Evolutionary conservation across 2,888 invertebrate species (phyloP).

Genomic region (Bombylius major): DNA sequence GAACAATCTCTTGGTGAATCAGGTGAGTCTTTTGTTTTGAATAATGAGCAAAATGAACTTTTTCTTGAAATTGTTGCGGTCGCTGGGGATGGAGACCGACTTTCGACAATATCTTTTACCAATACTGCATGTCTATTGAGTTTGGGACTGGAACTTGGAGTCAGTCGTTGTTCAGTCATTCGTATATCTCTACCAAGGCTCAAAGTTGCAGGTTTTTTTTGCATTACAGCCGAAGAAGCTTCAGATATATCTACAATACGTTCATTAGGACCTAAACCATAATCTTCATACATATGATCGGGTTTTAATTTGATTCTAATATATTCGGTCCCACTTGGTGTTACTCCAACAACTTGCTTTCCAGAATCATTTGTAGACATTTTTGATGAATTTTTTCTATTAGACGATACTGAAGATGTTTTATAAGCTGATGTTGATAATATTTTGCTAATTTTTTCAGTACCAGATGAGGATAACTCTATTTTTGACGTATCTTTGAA

Average conservation of each 20-base stretch:
- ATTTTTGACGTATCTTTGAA: slow-evolving; percentile 21
- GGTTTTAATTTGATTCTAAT: slow-evolving; percentile 61
- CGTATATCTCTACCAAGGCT: slow-evolving; percentile 39
- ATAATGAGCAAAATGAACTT: slow-evolving; percentile 69
- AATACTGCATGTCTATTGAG: slow-evolving; percentile 27
- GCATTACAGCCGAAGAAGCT: slow-evolving; percentile 22
- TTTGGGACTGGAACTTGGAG: slow-evolving; percentile 40
- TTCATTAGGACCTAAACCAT: slow-evolving; percentile 38
- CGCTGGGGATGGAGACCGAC: slow-evolving; percentile 56
- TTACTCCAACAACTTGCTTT: slow-evolving; percentile 29
- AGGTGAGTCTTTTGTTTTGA: slow-evolving; percentile 51
- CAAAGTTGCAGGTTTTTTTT: slow-evolving; percentile 47
- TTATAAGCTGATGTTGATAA: neutral
- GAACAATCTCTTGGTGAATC: slow-evolving; percentile 35
- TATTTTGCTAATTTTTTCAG: neutral
- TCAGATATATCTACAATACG: slow-evolving; percentile 28
- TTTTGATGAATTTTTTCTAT: slow-evolving; percentile 1
- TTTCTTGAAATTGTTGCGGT: slow-evolving; percentile 55
- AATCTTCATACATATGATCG: slow-evolving; percentile 54
- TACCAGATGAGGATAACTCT: neutral
- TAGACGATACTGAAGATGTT: slow-evolving; percentile 3
- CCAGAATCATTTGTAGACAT: neutral
- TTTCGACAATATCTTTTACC: slow-evolving; percentile 23
- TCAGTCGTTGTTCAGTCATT: slow-evolving; percentile 36
- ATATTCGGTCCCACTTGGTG: slow-evolving; percentile 39